A percentile compares a stretch with the other conserved stretches of the same genome.
Evolutionary conservation across 2,113 vertebrate genomes (phyloP).

Genomic region (Heliornis fulica): DNA sequence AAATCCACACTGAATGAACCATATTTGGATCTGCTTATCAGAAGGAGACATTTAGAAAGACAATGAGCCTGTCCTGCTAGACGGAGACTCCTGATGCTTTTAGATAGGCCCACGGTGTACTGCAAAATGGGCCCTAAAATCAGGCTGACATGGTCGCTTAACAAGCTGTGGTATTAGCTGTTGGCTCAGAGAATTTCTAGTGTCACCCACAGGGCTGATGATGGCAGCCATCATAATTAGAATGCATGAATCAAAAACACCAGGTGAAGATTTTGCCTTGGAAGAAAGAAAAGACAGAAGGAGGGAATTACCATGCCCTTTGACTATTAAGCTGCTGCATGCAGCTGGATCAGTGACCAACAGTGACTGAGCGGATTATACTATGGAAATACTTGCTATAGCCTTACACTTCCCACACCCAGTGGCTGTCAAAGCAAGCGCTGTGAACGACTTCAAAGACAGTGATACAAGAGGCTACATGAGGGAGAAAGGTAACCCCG

Average conservation of each 20-base stretch:
- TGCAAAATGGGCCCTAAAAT: conserved; percentile 82
- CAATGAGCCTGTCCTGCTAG: conserved; percentile 78
- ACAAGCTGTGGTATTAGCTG: conserved; percentile 76
- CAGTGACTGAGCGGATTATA: conserved; percentile 65
- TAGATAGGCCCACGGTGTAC: conserved; percentile 77
- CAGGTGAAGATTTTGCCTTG: conserved; percentile 79
- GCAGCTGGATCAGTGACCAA: conserved; percentile 72
- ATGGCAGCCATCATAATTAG: conserved; percentile 82
- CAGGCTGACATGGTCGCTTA: conserved; percentile 83
- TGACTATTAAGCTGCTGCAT: conserved; percentile 75
- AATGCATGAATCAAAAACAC: conserved; percentile 79
- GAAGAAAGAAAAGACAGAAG: conserved; percentile 79
- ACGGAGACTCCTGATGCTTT: conserved; percentile 78
- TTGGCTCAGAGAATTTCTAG: conserved; percentile 69
- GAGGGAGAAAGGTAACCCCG: conserved; percentile 55
- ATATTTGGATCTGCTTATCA: conserved; percentile 82
- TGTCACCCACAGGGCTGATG: conserved; percentile 79
- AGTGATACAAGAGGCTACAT: conserved; percentile 43
- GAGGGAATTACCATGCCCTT: conserved; percentile 80
- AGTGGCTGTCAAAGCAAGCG: conserved; percentile 54
- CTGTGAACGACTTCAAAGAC: conserved; percentile 64
- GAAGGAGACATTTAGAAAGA: conserved; percentile 83
- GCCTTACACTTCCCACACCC: conserved; percentile 63
- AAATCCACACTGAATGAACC: conserved; percentile 81
- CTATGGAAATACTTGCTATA: conserved; percentile 37